Conservation (phyloP, 2,797 vertebrate genomes). For the Enteromius unitaeniatus region DNA sequence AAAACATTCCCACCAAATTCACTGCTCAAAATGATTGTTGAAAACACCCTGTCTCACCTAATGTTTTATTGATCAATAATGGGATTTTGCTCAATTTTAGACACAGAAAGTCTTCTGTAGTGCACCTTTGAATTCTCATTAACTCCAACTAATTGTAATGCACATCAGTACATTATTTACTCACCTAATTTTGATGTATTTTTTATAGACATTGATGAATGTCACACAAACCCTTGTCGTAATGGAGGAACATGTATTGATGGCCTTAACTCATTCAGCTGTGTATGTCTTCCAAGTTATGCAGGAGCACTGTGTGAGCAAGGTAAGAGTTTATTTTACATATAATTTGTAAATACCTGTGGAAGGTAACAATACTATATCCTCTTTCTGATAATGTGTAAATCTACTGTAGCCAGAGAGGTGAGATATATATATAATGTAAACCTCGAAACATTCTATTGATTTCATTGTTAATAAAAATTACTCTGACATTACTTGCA, state of each 20-base stretch:
- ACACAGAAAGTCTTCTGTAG: not conserved
- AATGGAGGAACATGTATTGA: slow-evolving; percentile 96
- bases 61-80: not conserved
- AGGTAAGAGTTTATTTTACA: slow-evolving; percentile 78
- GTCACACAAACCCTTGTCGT: slow-evolving; percentile 92
- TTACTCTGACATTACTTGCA: not conserved
- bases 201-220: slow-evolving; percentile 90
- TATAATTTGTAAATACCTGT: not conserved
- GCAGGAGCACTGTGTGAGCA: slow-evolving; percentile 89
- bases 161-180: not conserved
- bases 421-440: not conserved
- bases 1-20: not conserved
- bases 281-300: slow-evolving; percentile 95
- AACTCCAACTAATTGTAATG: not conserved
- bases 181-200: not conserved
- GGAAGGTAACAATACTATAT: not conserved
- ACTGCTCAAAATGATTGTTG: not conserved
- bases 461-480: not conserved
- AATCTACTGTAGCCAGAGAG: not conserved
- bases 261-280: slow-evolving; percentile 85
- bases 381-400: not conserved
- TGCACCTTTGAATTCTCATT: not conserved
- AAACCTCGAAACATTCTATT: not conserved
- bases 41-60: not conserved
- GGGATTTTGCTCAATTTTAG: not conserved